Evolutionary conservation across 2,113 vertebrate species (phyloP).

Genomic region (Brachyhypopomus occidentalis): DNA sequence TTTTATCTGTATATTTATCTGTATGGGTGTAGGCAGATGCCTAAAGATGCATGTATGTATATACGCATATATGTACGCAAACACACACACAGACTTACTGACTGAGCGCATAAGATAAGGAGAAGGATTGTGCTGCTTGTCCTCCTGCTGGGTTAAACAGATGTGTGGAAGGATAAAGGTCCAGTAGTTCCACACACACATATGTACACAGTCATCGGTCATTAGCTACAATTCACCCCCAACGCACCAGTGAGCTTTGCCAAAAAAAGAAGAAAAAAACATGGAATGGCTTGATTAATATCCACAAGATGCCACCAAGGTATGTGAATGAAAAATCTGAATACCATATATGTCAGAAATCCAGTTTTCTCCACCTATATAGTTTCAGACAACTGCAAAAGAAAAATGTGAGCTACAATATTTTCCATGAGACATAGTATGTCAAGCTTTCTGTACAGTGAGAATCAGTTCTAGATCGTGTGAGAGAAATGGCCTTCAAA

Average conservation of each 20-base stretch:
- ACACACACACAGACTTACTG: slow-evolving; percentile 27
- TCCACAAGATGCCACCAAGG: slow-evolving; percentile 27
- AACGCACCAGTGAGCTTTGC: not conserved
- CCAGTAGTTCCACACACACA: slow-evolving; percentile 7
- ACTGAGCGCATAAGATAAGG: slow-evolving; percentile 20
- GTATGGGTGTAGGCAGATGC: not conserved
- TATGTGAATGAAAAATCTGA: slow-evolving; percentile 34
- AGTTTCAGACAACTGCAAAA: not conserved
- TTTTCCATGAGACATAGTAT: too few species aligned
- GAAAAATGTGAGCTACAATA: not conserved
- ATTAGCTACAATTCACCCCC: slow-evolving; percentile 25
- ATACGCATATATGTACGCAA: not conserved
- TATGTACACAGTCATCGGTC: slow-evolving; percentile 28
- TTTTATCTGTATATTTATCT: slow-evolving; percentile 27
- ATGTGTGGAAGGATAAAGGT: slow-evolving; percentile 43
- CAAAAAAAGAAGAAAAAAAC: not conserved
- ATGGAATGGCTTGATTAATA: slow-evolving; percentile 32
- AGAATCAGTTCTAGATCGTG: too few species aligned
- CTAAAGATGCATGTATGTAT: not conserved
- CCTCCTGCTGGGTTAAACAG: slow-evolving; percentile 39
- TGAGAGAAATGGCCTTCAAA: not conserved
- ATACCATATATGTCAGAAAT: slow-evolving; percentile 5
- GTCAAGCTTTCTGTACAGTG: too few species aligned
- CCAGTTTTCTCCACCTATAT: slow-evolving; percentile 10
- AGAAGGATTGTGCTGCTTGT: slow-evolving; percentile 36